phyloP scores from a whole-genome alignment of 1,140 invertebrate species.

The Probaryconus sp. region DNA sequence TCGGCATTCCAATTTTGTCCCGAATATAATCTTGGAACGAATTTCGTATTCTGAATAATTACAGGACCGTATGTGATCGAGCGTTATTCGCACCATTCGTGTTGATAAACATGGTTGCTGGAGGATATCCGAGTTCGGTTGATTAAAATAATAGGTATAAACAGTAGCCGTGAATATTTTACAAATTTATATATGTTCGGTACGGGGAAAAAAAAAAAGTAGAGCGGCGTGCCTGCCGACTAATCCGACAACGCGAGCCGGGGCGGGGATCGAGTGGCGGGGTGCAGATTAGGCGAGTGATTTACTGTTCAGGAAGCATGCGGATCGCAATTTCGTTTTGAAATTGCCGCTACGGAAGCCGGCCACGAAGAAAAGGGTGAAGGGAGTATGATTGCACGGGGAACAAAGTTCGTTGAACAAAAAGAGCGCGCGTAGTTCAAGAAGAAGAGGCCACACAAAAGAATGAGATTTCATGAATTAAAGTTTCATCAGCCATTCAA shows the following conservation, averaged over 20 bases:
- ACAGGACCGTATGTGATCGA: not conserved
- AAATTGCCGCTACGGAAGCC: slow-evolving; percentile 61
- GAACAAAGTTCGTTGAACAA: slow-evolving; percentile 53
- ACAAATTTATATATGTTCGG: slow-evolving; percentile 27
- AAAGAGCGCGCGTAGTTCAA: slow-evolving; percentile 37
- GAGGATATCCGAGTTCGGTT: slow-evolving; percentile 39
- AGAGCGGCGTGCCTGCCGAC: slow-evolving; percentile 33
- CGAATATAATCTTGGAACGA: not conserved
- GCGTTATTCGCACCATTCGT: slow-evolving; percentile 31
- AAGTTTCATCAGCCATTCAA: slow-evolving; percentile 48
- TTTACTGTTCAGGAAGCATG: slow-evolving; percentile 56
- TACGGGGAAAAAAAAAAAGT: slow-evolving; percentile 37
- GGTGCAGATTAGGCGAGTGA: slow-evolving; percentile 62
- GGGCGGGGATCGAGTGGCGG: slow-evolving; percentile 42
- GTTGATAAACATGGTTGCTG: slow-evolving; percentile 25
- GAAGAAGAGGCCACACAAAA: slow-evolving; percentile 40
- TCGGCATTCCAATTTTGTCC: not conserved
- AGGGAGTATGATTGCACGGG: slow-evolving; percentile 58
- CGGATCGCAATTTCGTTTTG: slow-evolving; percentile 63
- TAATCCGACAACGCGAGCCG: slow-evolving; percentile 38
- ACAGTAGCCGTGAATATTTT: slow-evolving; percentile 56
- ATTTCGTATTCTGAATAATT: no score
- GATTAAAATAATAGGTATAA: slow-evolving; percentile 60
- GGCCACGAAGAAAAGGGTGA: slow-evolving; percentile 57
- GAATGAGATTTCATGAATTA: slow-evolving; percentile 53